Base-by-base conservation (phyloP, 2,113 vertebrate genomes). In the Leptocoma aspasia region DNA sequence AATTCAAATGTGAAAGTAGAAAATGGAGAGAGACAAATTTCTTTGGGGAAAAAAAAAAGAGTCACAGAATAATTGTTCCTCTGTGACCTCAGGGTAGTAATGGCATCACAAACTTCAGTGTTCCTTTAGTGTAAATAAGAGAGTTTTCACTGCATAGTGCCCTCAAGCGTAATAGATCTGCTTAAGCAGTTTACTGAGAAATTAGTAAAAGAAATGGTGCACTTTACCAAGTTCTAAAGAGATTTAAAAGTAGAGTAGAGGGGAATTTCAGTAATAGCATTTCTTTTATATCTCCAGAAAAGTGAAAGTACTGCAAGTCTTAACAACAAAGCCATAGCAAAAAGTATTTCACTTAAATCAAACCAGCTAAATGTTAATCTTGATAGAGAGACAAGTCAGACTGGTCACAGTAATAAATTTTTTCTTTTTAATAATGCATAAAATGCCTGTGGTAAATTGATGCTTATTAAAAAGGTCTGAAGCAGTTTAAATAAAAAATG, bases 41-140 rank as follows among this genome's bases (percentile, higher is more conserved):
- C 1, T 0, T 17, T 35, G 16, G 1, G 1, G 17, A 9, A 7
- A n/a, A 9, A 7, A n/a, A 41, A 52, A 44, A 30, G 18, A 37
- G 18, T 42, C 10, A 27, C 13, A 35, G 35, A 66, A 47, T 59
- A 57, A 15, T 45, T 84, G 10, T 45, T 63, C 6, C 8, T 41
- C 3, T 61, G 3, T 68, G 27, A 63, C 13, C 47, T 54, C 30
- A 60, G 37, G 57, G 47, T 64, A 33, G 7, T 75, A 27, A 5
- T 39, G 28, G 9, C 41, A 35, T 68, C 13, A 33, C 20, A 64
- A 66, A 79, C 6, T 69, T 59, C 1, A 12, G 8, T 57, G 5
- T 30, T 27, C 53, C 65, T 85, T 60, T 69, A 18, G 7, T 53
- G 11, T 21, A 77, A 69, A 18, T 68, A 57, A 41, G 45, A 21